A percentile compares a stretch with the other conserved stretches of the same genome.
Evolutionary conservation across 2,888 invertebrate genomes (phyloP).

Genomic region (Brachypterus glaber): DNA sequence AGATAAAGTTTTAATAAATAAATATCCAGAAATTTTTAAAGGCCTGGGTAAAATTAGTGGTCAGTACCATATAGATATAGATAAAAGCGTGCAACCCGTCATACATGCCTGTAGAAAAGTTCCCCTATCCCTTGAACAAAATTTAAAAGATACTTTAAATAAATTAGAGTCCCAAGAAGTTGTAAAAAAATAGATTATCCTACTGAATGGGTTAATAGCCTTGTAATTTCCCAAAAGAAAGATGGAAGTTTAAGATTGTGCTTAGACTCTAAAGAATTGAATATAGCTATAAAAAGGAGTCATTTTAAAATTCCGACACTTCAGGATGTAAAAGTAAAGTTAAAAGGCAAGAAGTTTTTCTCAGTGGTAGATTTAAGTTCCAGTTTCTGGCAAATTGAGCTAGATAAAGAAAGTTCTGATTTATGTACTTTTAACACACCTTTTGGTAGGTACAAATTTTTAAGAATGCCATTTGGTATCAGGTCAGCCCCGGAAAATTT

Average conservation of each 20-base stretch:
- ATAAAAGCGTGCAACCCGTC: slow-evolving; percentile 15
- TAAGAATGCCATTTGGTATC: slow-evolving; percentile 10
- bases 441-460: slow-evolving; percentile 12
- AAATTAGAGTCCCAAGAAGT: slow-evolving; percentile 15
- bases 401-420: slow-evolving; percentile 9
- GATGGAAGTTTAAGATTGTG: slow-evolving; percentile 14
- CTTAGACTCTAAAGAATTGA: slow-evolving; percentile 18
- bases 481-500: slow-evolving; percentile 23
- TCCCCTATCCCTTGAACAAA: slow-evolving; percentile 18
- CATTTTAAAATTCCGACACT: slow-evolving; percentile 13
- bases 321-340: slow-evolving; percentile 11
- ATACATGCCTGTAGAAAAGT: slow-evolving; percentile 17
- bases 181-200: slow-evolving; percentile 18
- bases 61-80: slow-evolving; percentile 15
- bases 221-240: slow-evolving; percentile 17
- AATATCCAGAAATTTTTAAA: slow-evolving; percentile 15
- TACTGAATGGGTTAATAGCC: slow-evolving; percentile 18
- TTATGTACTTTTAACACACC: slow-evolving; percentile 10
- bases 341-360: slow-evolving; percentile 13
- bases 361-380: slow-evolving; percentile 11
- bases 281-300: slow-evolving; percentile 16
- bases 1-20: no score
- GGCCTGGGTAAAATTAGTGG: slow-evolving; percentile 17
- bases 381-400: slow-evolving; percentile 3
- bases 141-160: slow-evolving; percentile 16